Evolutionary conservation across 2,113 vertebrate genomes (phyloP).

Genomic region (Elanoides forficatus): DNA sequence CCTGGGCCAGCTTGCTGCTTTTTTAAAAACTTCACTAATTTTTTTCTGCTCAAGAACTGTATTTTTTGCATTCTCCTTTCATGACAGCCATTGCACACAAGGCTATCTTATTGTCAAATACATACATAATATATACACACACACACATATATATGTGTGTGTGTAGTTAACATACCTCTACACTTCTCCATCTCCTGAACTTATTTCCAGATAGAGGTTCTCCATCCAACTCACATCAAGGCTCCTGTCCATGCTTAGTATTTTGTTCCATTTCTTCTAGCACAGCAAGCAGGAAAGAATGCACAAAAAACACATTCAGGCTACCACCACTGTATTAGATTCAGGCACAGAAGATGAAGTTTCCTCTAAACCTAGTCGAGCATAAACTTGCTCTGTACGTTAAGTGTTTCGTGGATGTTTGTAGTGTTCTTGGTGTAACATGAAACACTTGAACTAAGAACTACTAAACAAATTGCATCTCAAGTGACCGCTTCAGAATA

Average conservation of each 20-base stretch:
- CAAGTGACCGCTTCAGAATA: not conserved
- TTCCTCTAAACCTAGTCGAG: not conserved
- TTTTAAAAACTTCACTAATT: not conserved
- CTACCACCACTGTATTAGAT: not conserved
- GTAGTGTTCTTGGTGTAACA: not conserved
- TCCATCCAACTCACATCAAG: not conserved
- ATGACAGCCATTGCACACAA: not conserved
- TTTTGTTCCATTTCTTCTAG: not conserved
- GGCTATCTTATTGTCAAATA: not conserved
- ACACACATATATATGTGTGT: fast-evolving
- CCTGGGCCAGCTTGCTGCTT: not conserved
- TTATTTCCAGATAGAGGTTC: not conserved
- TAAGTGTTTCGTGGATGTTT: not conserved
- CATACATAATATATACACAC: no score
- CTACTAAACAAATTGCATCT: not conserved
- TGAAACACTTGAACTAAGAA: not conserved
- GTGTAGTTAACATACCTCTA: not conserved
- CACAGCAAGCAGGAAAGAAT: not conserved
- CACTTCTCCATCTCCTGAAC: not conserved
- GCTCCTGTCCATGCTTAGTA: not conserved
- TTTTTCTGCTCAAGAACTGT: not conserved
- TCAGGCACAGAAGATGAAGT: not conserved
- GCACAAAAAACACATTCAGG: not conserved
- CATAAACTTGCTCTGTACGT: not conserved
- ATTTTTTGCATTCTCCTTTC: not conserved